Percentiles rank a stretch among this genome's conserved stretches.
phyloP scores from a whole-genome alignment of 1,140 invertebrate species.

The Trichogramma pretiosum region DNA sequence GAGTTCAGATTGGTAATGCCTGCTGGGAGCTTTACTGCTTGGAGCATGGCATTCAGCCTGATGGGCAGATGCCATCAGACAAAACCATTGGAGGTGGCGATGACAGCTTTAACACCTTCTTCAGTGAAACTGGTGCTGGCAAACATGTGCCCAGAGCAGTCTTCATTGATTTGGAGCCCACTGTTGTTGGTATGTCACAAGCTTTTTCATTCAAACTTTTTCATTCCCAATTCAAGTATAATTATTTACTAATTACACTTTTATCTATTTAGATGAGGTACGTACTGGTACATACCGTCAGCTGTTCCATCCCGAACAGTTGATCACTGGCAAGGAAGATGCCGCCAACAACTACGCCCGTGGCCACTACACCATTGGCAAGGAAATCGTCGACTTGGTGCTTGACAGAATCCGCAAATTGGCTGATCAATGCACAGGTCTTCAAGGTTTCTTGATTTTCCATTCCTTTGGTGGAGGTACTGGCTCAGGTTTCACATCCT shows the following conservation, averaged over 20 bases:
- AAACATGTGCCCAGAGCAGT: constrained; percentile 36
- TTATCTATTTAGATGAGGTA: constrained; percentile 40
- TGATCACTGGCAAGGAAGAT: constrained; percentile 48
- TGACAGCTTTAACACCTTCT: constrained; percentile 53
- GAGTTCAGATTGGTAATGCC: constrained; percentile 66
- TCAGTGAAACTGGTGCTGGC: constrained; percentile 47
- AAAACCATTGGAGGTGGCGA: constrained; percentile 34
- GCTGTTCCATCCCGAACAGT: constrained; percentile 55
- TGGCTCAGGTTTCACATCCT: constrained; percentile 59
- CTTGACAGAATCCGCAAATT: constrained; percentile 51
- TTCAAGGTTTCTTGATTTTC: constrained; percentile 63
- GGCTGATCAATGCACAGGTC: constrained; percentile 52
- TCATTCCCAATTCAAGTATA: too few species aligned
- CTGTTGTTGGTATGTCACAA: constrained; percentile 44
- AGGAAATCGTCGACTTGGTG: constrained; percentile 58
- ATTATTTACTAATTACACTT: constrained; percentile 5
- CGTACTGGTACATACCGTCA: constrained; percentile 51
- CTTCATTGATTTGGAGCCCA: constrained; percentile 47
- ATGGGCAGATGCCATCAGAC: constrained; percentile 62
- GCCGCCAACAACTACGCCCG: constrained; percentile 22
- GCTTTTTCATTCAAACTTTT: background rate
- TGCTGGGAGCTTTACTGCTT: constrained; percentile 77
- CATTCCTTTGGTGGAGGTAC: constrained; percentile 68
- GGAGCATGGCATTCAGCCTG: constrained; percentile 83
- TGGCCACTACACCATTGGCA: constrained; percentile 59